phyloP scores from a whole-genome alignment of 2,113 vertebrate genomes.

The Channa argus region DNA sequence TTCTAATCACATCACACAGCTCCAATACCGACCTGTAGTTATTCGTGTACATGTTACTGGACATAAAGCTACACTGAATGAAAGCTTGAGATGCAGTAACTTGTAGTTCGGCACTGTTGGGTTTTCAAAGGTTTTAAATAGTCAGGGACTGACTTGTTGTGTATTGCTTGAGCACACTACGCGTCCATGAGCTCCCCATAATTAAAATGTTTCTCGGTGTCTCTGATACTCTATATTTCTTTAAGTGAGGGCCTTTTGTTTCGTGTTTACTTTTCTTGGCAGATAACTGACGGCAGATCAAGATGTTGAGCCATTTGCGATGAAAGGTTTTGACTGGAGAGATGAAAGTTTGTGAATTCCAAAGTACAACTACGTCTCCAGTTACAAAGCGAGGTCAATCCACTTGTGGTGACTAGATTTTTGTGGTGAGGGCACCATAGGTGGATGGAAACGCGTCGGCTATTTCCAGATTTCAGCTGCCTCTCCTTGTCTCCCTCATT shows the following conservation, averaged over 20 bases:
- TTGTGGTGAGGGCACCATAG: slow-evolving; percentile 57
- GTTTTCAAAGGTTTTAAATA: no score
- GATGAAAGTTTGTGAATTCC: slow-evolving; percentile 86
- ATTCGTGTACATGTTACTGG: no score
- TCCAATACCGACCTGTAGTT: no score
- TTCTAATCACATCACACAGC: no score
- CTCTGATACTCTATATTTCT: slow-evolving; percentile 52
- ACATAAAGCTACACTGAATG: no score
- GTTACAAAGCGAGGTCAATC: slow-evolving; percentile 86
- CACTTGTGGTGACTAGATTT: slow-evolving; percentile 80
- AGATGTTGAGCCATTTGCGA: slow-evolving; percentile 66
- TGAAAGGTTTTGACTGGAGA: slow-evolving; percentile 83
- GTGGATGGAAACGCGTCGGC: slow-evolving; percentile 62
- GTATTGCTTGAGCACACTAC: slow-evolving; percentile 40
- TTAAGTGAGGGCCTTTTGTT: slow-evolving; percentile 33
- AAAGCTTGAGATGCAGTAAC: no score
- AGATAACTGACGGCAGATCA: slow-evolving; percentile 77
- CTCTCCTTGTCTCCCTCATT: slow-evolving; percentile 31
- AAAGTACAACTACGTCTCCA: slow-evolving; percentile 73
- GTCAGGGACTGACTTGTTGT: neutral
- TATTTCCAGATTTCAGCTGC: slow-evolving; percentile 69
- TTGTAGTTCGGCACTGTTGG: no score
- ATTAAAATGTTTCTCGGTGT: slow-evolving; percentile 71
- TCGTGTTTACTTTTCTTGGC: slow-evolving; percentile 66
- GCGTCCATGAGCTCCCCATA: slow-evolving; percentile 32